phyloP scores from a whole-genome alignment of 2,113 vertebrate species.

The Callithrix jacchus region DNA sequence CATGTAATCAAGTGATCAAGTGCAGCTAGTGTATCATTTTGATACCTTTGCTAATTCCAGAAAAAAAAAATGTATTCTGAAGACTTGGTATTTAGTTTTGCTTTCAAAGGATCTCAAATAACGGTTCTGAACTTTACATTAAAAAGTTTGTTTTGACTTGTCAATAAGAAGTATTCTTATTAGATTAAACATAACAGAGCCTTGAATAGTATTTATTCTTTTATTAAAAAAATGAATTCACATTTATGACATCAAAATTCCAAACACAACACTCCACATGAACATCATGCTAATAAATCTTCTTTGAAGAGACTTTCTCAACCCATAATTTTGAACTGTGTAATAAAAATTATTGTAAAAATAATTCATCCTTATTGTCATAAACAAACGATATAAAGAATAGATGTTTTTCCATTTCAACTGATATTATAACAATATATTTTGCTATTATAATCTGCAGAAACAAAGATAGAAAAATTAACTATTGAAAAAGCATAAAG shows the following conservation, averaged over 20 bases:
- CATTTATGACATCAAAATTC: conserved; percentile 8
- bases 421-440: neutral
- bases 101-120: neutral
- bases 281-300: neutral
- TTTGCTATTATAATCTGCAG: neutral
- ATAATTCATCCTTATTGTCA: neutral
- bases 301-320: conserved; percentile 17
- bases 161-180: neutral
- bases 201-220: neutral
- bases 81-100: neutral
- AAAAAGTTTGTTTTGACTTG: conserved; percentile 44
- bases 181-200: neutral
- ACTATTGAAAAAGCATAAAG: neutral
- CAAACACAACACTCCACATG: neutral
- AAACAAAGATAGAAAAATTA: conserved; percentile 2
- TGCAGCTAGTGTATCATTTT: neutral
- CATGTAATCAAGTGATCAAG: neutral
- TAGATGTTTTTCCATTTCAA: conserved; percentile 4
- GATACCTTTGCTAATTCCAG: neutral
- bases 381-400: neutral
- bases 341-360: conserved; percentile 1
- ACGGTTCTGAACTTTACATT: conserved; percentile 54
- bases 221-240: neutral
- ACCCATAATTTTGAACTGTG: neutral
- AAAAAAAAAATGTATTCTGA: conserved; percentile 7